A percentile compares a stretch with the other conserved stretches of the same genome.
Conservation (phyloP, 1,140 invertebrate species). For the Pomacea maculata region DNA sequence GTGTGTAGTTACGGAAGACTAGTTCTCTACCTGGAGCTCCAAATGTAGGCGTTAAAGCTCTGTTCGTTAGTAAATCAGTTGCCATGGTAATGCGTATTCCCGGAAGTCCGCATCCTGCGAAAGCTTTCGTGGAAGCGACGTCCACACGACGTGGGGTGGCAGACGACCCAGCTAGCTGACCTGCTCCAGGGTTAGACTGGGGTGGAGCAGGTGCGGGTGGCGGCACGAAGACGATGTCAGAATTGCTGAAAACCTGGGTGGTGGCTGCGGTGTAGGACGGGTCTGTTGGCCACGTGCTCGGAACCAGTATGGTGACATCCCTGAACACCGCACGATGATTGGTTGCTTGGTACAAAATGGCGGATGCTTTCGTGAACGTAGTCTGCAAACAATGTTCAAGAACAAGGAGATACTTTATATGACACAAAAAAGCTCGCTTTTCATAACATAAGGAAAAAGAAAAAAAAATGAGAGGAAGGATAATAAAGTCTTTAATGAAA, state of each 20-base stretch:
- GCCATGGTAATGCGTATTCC: conserved; percentile 58
- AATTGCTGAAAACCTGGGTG: conserved; percentile 35
- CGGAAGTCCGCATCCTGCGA: conserved; percentile 56
- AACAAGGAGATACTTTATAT: background rate
- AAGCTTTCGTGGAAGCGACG: conserved; percentile 21
- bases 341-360: conserved; percentile 53
- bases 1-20: too few species aligned
- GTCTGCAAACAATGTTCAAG: conserved; percentile 32
- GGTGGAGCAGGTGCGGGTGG: background rate
- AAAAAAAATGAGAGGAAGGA: background rate
- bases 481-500: too few species aligned
- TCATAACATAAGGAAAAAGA: background rate
- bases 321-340: conserved; percentile 56
- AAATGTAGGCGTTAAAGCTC: background rate
- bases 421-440: background rate
- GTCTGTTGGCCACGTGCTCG: conserved; percentile 49
- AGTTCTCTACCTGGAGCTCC: conserved; percentile 23
- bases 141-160: too few species aligned
- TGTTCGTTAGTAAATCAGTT: conserved; percentile 42
- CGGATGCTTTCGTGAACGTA: conserved; percentile 46
- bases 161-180: too few species aligned
- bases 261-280: conserved; percentile 24
- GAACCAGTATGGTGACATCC: conserved; percentile 61
- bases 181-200: background rate
- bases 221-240: conserved; percentile 39